Evolutionary conservation across 2,888 invertebrate species (phyloP), one percentile per base, ranked within the genome.

Genomic region (Mythimna impura): DNA sequence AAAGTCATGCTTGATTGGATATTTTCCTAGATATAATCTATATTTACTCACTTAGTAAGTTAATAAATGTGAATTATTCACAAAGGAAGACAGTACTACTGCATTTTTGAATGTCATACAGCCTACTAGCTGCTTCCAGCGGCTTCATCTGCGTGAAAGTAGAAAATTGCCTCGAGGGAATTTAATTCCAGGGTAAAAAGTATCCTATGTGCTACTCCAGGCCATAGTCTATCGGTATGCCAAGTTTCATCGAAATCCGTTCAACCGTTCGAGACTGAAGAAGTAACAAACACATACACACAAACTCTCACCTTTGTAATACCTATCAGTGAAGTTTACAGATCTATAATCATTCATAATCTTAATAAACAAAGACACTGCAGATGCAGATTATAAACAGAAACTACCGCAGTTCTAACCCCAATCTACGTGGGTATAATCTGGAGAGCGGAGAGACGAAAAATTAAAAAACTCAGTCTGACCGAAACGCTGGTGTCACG

Each of bases 401-500:
- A 17, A 79, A 62, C 36, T 61, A 61, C 40, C 47, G 47, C 54
- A 61, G 8, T 3, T 50, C 30, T 54, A 61, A 25, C 43, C 14
- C 5, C n/a, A 40, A 57, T 12, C 55, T 55, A 58, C 5, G 43
- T 64, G 70, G 57, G 55, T 57, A 58, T 20, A 60, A 73, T 12
- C 64, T 81, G 82, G 82, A 14, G 74, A 88, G 87, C 87, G 85
- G 86, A 86, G 89, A 89, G 90, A 91, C 93, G 76, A 94, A 95
- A 95, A 94, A 94, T 94, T 93, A 93, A 94, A 95, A 95, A 94
- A 91, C 91, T 90, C 91, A 80, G 88, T 84, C 91, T 87, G 91
- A 88, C 92, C 89, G 90, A 86, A 85, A 86, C 90, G 91, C 90
- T 94, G 95, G 91, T 94, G 96, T 95, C 96, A 93, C 89, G 89